Evolutionary conservation across 2,113 vertebrate genomes (phyloP).

Genomic region (Ceyx margarethae): DNA sequence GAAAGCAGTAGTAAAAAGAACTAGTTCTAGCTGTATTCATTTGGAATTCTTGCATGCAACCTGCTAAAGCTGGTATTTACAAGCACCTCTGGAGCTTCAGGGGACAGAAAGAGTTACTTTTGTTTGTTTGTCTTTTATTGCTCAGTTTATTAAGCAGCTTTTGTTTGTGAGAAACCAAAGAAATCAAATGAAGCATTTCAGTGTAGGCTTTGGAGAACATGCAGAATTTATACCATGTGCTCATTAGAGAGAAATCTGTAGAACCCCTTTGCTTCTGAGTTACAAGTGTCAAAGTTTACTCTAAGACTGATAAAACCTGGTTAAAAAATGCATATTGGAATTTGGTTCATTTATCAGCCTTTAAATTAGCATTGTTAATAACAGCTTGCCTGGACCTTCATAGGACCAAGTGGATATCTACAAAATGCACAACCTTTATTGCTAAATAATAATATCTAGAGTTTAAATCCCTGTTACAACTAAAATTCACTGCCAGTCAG

Average conservation of each 20-base stretch:
- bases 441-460: not conserved
- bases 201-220: not conserved
- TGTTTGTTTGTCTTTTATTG: not conserved
- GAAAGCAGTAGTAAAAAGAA: not conserved
- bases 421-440: not conserved
- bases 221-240: not conserved
- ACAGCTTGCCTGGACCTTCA: not conserved
- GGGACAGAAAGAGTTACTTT: not conserved
- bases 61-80: not conserved
- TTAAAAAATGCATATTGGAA: not conserved
- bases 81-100: not conserved
- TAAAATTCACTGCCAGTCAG: not conserved
- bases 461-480: not conserved
- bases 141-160: not conserved
- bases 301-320: not conserved
- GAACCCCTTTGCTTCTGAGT: not conserved
- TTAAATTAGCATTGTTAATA: not conserved
- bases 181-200: not conserved
- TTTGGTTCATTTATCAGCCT: not conserved
- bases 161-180: conserved; percentile 38
- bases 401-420: not conserved
- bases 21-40: conserved; percentile 23
- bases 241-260: not conserved
- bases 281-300: not conserved
- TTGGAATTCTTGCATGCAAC: conserved; percentile 8